Evolutionary conservation across 2,797 vertebrate genomes (phyloP).

Genomic region (Diceros bicornis): DNA sequence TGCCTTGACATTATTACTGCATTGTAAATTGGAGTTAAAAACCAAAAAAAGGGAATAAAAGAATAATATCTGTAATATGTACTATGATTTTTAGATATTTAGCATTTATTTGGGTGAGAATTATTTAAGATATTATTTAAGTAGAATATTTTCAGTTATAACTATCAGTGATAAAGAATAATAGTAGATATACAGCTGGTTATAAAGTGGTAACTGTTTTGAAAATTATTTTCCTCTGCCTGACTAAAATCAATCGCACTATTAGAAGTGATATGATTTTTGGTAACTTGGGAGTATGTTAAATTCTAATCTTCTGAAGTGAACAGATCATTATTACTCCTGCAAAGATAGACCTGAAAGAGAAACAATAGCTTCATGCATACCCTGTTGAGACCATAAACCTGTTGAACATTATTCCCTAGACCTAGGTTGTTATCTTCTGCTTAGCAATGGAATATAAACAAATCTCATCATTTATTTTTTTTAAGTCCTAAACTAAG

Average conservation of each 20-base stretch:
- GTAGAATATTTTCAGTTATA: not conserved
- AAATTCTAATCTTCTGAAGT: conserved; percentile 9
- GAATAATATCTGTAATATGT: not conserved
- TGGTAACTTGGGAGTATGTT: not conserved
- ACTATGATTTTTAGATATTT: not conserved
- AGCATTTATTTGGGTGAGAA: not conserved
- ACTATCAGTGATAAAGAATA: not conserved
- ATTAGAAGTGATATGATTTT: not conserved
- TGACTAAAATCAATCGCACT: not conserved
- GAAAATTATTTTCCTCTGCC: not conserved
- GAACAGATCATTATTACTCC: not conserved
- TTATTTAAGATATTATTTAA: not conserved
- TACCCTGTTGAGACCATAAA: not conserved
- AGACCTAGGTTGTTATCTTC: conserved; percentile 8
- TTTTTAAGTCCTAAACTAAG: conserved; percentile 77
- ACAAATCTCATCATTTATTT: conserved; percentile 77
- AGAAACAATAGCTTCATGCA: not conserved
- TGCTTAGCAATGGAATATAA: conserved; percentile 78
- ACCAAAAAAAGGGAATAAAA: not conserved
- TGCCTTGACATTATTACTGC: not conserved
- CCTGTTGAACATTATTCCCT: conserved; percentile 62
- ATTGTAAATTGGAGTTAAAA: not conserved
- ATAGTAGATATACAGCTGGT: not conserved
- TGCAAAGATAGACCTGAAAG: not conserved
- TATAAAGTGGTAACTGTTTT: not conserved